Evolutionary conservation across 2,888 invertebrate genomes (phyloP).

Genomic region (Geophilus truncorum): DNA sequence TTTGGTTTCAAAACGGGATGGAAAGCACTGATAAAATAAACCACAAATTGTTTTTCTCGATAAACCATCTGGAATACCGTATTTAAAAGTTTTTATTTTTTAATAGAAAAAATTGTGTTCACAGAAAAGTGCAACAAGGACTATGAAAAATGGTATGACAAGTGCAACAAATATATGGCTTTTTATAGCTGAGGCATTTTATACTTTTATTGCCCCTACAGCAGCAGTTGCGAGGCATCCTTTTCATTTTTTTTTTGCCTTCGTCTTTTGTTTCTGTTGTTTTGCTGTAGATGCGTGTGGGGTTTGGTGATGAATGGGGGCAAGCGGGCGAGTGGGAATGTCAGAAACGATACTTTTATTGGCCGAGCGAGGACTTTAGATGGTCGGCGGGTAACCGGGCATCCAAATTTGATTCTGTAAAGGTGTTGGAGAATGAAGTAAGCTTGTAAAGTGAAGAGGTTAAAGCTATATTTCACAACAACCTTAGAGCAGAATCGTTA

Average conservation of each 20-base stretch:
- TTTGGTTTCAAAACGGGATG: not conserved
- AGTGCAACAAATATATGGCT: slow-evolving; percentile 12
- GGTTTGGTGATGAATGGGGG: slow-evolving; percentile 21
- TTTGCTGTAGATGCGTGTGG: slow-evolving; percentile 4
- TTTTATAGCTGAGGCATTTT: not conserved
- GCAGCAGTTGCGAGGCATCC: slow-evolving; percentile 11
- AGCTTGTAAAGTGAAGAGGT: not conserved
- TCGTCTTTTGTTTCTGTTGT: not conserved
- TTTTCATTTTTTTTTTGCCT: not conserved
- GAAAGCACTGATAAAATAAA: too few relatives aligned
- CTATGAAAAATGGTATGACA: not conserved
- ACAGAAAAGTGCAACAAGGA: not conserved
- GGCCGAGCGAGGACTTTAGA: slow-evolving; percentile 10
- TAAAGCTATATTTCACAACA: slow-evolving; percentile 3
- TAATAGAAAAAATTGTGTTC: not conserved
- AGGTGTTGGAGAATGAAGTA: slow-evolving; percentile 16
- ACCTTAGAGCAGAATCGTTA: not conserved
- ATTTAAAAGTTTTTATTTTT: not conserved
- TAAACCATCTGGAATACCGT: too few relatives aligned
- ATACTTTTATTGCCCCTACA: slow-evolving; percentile 21
- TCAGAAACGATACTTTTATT: slow-evolving; percentile 25
- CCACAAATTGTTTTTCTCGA: not conserved
- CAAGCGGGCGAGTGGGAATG: slow-evolving; percentile 1
- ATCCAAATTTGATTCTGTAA: slow-evolving; percentile 14
- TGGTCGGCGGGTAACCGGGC: slow-evolving; percentile 6